A percentile compares a stretch with the other conserved stretches of the same genome.
phyloP scores from a whole-genome alignment of 2,888 invertebrate species.

The Epinotia demarniana region DNA sequence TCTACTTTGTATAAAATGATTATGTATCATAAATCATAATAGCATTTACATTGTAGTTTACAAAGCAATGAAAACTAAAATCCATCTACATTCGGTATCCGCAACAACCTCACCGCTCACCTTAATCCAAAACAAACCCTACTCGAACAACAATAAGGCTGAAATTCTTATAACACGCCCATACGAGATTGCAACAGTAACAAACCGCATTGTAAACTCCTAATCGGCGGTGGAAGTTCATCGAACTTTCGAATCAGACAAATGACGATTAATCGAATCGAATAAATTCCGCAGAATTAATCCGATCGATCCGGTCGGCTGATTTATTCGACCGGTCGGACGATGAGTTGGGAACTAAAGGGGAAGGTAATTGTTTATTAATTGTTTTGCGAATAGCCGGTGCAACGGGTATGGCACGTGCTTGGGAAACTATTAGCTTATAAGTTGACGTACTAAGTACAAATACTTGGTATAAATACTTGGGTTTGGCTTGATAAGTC shows the following conservation, averaged over 20 bases:
- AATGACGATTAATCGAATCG: conserved; percentile 43
- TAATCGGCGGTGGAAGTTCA: conserved; percentile 40
- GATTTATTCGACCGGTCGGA: conserved; percentile 61
- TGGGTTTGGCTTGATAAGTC: not conserved
- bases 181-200: conserved; percentile 1
- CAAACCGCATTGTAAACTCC: conserved; percentile 23
- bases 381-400: conserved; percentile 62
- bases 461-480: conserved; percentile 2
- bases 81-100: conserved; percentile 12
- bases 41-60: not conserved
- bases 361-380: conserved; percentile 60
- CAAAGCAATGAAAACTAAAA: conserved; percentile 9
- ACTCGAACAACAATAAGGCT: not conserved
- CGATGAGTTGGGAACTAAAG: conserved; percentile 53
- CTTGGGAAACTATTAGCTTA: conserved; percentile 19
- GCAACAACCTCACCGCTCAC: not conserved
- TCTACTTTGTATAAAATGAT: not conserved
- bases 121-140: conserved; percentile 1
- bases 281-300: conserved; percentile 39
- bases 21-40: not conserved
- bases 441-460: not conserved
- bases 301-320: conserved; percentile 52
- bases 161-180: not conserved
- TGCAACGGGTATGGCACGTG: conserved; percentile 33
- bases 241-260: conserved; percentile 41